These are phyloP conservation scores for Pilophorus perplexus DNA, from an alignment of 2,888 invertebrate species.

Conservation along the genomic window DNA sequence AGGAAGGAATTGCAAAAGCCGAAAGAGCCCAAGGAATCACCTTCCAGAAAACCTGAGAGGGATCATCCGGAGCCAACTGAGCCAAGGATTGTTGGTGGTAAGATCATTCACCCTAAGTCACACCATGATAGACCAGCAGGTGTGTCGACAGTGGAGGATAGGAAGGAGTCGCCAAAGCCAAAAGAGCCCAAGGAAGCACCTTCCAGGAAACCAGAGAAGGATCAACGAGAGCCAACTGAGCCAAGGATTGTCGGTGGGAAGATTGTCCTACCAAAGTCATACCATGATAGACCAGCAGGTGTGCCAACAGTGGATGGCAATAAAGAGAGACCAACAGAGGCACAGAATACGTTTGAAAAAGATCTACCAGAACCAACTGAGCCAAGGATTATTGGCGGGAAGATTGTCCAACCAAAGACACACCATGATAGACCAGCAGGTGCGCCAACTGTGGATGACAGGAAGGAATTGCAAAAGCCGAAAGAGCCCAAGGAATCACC, in stretches of 20 bases:
- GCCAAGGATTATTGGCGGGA: slow-evolving; percentile 46
- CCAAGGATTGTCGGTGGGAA: slow-evolving; percentile 11
- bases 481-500: neutral
- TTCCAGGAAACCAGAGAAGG: neutral
- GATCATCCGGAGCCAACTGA: too few species aligned
- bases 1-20: too few species aligned
- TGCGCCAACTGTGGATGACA: slow-evolving; percentile 6
- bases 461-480: neutral
- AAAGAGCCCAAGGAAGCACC: neutral
- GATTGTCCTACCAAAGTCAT: neutral
- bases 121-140: slow-evolving; percentile 7
- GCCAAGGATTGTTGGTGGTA: slow-evolving; percentile 46
- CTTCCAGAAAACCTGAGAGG: too few species aligned
- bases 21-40: too few species aligned
- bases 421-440: slow-evolving; percentile 12
- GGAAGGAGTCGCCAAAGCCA: neutral
- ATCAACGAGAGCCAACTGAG: neutral
- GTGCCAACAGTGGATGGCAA: neutral
- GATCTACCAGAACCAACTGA: slow-evolving; percentile 12
- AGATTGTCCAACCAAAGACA: slow-evolving; percentile 43
- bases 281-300: slow-evolving; percentile 3
- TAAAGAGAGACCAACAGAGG: neutral
- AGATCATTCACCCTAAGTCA: slow-evolving; percentile 41
- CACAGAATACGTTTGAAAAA: neutral
- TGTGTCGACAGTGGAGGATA: slow-evolving; percentile 3